Percentiles rank a stretch among this genome's conserved stretches.
Evolutionary conservation across 2,888 invertebrate genomes (phyloP).

Genomic region (Drosophila emarginata): DNA sequence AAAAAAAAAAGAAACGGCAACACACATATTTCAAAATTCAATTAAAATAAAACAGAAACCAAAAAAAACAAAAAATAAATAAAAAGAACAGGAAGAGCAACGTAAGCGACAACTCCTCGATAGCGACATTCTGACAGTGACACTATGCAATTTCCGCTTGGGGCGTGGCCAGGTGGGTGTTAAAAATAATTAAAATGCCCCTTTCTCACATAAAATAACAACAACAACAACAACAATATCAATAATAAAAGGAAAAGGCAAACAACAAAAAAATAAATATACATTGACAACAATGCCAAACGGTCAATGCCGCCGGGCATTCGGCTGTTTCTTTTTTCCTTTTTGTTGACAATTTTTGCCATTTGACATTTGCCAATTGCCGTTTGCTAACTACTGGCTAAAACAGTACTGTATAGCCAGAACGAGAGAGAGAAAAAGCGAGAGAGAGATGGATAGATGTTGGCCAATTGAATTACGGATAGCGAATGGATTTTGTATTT

Average conservation of each 20-base stretch:
- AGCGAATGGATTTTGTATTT: conserved; percentile 21
- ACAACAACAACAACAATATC: not conserved
- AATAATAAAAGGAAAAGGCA: not conserved
- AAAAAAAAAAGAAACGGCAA: conserved; percentile 23
- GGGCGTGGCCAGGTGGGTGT: conserved; percentile 72
- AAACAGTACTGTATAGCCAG: conserved; percentile 25
- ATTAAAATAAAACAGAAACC: conserved; percentile 68
- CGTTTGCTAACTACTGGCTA: conserved; percentile 44
- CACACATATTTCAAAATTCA: conserved; percentile 73
- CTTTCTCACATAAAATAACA: not conserved
- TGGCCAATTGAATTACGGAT: conserved; percentile 54
- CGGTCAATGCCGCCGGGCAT: conserved; percentile 36
- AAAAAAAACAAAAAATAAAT: conserved; percentile 13
- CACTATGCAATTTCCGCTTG: conserved; percentile 71
- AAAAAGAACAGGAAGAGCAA: conserved; percentile 17
- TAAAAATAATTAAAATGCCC: conserved; percentile 67
- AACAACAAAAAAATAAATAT: conserved; percentile 11
- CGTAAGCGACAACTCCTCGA: conserved; percentile 7
- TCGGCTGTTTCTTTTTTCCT: conserved; percentile 24
- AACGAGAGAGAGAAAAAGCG: no score
- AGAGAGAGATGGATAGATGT: not conserved
- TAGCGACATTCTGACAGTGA: conserved; percentile 33
- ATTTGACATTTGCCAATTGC: conserved; percentile 24
- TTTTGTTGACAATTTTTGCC: conserved; percentile 4
- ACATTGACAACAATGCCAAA: conserved; percentile 50